phyloP scores from a whole-genome alignment of 2,797 vertebrate species.

The Vultur gryphus region DNA sequence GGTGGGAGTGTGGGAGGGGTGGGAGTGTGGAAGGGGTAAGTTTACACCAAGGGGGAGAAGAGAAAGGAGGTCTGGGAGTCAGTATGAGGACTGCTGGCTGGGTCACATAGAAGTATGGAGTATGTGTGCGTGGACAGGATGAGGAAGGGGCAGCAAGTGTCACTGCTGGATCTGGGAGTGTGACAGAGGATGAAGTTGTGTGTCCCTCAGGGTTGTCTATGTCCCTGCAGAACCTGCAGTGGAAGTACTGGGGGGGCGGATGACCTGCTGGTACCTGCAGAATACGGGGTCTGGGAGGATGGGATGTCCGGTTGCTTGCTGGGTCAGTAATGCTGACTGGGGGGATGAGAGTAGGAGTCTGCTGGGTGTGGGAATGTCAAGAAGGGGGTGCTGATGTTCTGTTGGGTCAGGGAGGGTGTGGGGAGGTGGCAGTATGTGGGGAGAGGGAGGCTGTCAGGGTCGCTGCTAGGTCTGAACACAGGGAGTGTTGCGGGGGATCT shows the following conservation, averaged over 20 bases:
- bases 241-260: fast-evolving
- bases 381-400: neutral
- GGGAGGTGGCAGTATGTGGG: neutral
- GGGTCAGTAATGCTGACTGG: neutral
- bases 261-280: neutral
- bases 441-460: neutral
- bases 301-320: neutral
- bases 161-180: neutral
- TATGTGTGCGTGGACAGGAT: fast-evolving
- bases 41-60: neutral
- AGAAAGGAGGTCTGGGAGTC: neutral
- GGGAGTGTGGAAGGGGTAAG: neutral
- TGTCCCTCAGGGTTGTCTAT: neutral
- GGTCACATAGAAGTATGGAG: neutral
- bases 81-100: neutral
- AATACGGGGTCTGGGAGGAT: fast-evolving
- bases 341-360: neutral
- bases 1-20: neutral
- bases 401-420: neutral
- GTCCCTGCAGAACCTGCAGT: neutral
- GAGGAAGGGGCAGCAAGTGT: neutral
- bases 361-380: neutral
- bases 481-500: fast-evolving
- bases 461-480: fast-evolving
- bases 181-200: neutral